Base-by-base conservation (phyloP, 2,888 invertebrate genomes). In the Drosophila austrosaltans region DNA sequence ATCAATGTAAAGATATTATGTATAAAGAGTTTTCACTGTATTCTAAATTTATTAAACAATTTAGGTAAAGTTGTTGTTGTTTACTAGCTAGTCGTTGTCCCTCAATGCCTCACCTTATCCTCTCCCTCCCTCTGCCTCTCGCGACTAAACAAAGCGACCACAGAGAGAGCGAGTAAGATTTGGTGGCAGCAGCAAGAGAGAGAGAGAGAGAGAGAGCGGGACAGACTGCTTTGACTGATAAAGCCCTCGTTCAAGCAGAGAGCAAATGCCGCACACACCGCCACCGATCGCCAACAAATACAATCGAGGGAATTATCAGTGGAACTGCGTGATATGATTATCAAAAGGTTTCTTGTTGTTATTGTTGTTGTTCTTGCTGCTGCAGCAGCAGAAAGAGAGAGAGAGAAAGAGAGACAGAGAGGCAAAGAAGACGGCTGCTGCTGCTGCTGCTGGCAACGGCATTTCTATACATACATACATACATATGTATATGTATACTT, bases 301-400 rank as follows among this genome's bases (percentile, higher is more conserved):
- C 87, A 84, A 85, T 84, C 69, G 80, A 84, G 71, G 80, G 77
- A 84, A 84, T 87, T 84, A 84, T 84, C 83, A 89, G 83, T 79
- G 73, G 82, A 80, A 85, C 89, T 81, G 82, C 87, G 89, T 84
- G 89, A 84, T 84, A 89, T 84, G 83, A 89, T 87, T 89, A 84
- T 84, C 89, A 84, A 84, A 84, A 89, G 82, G 85, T 84, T 84
- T 78, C 77, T 81, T 78, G 40, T 40, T 68, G 61, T 53, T 66
- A 64, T 16, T 68, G 61, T 53, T 66, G 57, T 12, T 63, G 42
- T 8, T 71, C 65, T 16, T 69, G 66, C 20, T 58, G 66, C 22
- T 8, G 30, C 44, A 48, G 20, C 20, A 22, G 25, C 4, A 48
- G 48, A 22, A 12, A 12, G 25, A 25, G 20, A 8, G 6, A 10